Conservation (phyloP, 1,140 invertebrate genomes). For the Drosophila pseudoobscura region DNA sequence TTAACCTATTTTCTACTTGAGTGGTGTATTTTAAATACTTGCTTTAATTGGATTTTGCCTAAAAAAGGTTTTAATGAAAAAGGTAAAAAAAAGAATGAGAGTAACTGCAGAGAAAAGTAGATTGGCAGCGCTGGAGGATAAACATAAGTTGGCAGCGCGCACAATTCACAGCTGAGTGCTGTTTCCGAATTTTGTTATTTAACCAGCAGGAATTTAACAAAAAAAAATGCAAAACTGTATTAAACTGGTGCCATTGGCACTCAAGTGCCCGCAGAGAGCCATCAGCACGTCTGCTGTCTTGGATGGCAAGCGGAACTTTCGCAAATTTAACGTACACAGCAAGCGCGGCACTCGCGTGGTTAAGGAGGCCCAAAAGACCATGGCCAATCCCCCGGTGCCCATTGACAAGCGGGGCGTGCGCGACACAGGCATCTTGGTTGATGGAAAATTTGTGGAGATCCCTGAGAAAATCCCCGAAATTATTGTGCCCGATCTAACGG, state of each 20-base stretch:
- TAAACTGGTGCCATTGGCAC: slow-evolving; percentile 55
- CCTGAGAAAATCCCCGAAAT: slow-evolving; percentile 97
- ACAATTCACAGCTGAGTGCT: no score
- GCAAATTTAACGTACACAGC: slow-evolving; percentile 89
- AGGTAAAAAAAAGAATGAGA: no score
- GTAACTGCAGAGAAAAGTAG: no score
- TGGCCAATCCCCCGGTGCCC: slow-evolving; percentile 86
- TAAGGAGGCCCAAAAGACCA: slow-evolving; percentile 85
- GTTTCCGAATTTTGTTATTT: slow-evolving; percentile 45
- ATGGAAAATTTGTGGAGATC: slow-evolving; percentile 86
- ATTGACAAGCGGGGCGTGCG: slow-evolving; percentile 88
- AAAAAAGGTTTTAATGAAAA: no score
- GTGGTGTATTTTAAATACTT: no score
- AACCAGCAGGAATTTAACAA: slow-evolving; percentile 28
- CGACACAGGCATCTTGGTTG: slow-evolving; percentile 85
- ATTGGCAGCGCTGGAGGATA: no score
- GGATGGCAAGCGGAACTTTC: slow-evolving; percentile 90
- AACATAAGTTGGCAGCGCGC: no score
- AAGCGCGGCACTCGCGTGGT: slow-evolving; percentile 89
- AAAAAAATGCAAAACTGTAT: slow-evolving; percentile 72
- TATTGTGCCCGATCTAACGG: slow-evolving; percentile 94
- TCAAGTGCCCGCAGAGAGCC: slow-evolving; percentile 79
- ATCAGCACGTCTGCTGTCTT: slow-evolving; percentile 86
- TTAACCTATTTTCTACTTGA: no score
- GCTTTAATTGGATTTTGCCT: no score